These are phyloP conservation scores for Acrocephalus kingi DNA, from an alignment of 2,113 vertebrate species.

Conservation along the genomic window DNA sequence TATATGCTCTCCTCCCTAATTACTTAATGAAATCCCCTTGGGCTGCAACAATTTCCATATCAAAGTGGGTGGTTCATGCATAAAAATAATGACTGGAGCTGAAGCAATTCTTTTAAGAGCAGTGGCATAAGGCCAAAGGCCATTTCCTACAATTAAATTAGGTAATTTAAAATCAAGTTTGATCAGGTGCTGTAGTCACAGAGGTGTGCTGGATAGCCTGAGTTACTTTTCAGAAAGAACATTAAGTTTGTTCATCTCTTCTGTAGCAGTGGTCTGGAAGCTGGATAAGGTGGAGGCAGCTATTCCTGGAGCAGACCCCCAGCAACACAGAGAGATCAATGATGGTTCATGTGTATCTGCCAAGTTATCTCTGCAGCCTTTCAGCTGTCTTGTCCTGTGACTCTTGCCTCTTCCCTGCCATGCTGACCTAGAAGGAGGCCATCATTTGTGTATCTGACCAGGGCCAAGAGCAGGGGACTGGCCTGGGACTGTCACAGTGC, in stretches of 20 bases:
- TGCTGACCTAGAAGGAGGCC: rapidly evolving
- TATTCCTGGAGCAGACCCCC: neutral
- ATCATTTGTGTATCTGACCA: neutral
- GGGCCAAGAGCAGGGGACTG: neutral
- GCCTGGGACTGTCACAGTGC: neutral
- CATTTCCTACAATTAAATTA: constrained; percentile 39
- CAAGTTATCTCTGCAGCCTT: neutral
- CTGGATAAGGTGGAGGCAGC: neutral
- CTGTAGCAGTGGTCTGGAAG: neutral
- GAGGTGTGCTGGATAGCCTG: neutral
- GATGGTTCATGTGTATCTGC: neutral
- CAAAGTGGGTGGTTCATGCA: constrained; percentile 34
- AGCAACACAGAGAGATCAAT: rapidly evolving
- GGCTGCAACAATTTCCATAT: constrained; percentile 41
- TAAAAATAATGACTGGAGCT: neutral
- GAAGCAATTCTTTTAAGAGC: constrained; percentile 65
- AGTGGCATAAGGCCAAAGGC: constrained; percentile 22
- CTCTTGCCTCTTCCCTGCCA: neutral
- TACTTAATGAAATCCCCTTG: constrained; percentile 60
- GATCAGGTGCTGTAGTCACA: neutral
- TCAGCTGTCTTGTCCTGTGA: neutral
- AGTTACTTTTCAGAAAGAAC: neutral
- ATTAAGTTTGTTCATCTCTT: neutral
- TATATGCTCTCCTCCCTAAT: constrained; percentile 48
- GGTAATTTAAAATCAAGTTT: constrained; percentile 31